Percentiles rank a stretch among this genome's conserved stretches.
These are phyloP conservation scores for Pseudochaenichthys georgianus DNA, from an alignment of 2,797 vertebrate species.

Conservation along the genomic window DNA sequence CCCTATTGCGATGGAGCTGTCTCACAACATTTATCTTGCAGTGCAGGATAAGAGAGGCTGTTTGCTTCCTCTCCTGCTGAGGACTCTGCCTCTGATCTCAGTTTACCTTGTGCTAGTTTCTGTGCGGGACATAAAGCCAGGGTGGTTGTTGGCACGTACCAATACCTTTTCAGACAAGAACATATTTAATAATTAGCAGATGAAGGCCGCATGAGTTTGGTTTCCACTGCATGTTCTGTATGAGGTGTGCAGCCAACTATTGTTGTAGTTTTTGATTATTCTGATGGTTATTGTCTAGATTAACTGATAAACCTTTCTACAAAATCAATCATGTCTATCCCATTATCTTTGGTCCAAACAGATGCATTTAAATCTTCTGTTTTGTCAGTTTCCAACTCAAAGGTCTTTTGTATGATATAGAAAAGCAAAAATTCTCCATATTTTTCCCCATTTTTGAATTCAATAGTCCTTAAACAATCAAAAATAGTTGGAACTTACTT, in stretches of 20 bases:
- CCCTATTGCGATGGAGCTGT: slow-evolving; percentile 52
- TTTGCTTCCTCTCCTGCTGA: slow-evolving; percentile 38
- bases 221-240: neutral
- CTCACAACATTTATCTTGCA: slow-evolving; percentile 73
- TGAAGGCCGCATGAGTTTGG: neutral
- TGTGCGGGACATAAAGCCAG: neutral
- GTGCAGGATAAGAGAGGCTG: slow-evolving; percentile 50
- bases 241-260: neutral
- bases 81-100: slow-evolving; percentile 47
- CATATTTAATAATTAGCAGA: neutral
- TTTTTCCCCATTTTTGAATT: no score
- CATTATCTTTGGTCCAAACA: no score
- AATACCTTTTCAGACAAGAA: neutral
- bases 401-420: no score
- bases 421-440: no score
- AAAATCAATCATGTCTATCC: no score
- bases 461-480: no score
- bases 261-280: no score
- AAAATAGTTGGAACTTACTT: no score
- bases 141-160: neutral
- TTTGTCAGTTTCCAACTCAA: no score
- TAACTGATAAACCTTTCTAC: no score
- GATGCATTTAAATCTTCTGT: no score
- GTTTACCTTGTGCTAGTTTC: slow-evolving; percentile 10
- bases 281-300: no score